phyloP scores from a whole-genome alignment of 2,113 vertebrate genomes.

The Hippocampus comes region DNA sequence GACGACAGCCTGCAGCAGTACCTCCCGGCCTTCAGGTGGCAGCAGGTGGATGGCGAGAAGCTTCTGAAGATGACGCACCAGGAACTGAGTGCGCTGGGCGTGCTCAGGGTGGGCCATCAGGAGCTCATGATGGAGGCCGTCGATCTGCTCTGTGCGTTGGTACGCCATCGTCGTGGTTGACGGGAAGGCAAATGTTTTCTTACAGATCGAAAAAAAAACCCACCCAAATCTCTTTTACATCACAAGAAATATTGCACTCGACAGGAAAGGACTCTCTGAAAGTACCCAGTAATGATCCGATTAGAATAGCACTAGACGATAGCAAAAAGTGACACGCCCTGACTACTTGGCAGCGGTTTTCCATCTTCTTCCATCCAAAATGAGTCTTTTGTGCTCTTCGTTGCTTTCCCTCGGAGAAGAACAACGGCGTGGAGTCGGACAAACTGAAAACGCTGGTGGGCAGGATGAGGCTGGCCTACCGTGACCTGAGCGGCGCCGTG shows the following conservation, averaged over 20 bases:
- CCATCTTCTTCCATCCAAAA: not conserved
- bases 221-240: no score
- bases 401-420: conserved; percentile 63
- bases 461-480: conserved; percentile 79
- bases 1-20: conserved; percentile 91
- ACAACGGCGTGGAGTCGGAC: conserved; percentile 89
- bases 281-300: no score
- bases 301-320: no score
- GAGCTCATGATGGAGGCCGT: conserved; percentile 92
- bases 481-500: conserved; percentile 82
- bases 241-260: no score
- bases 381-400: not conserved
- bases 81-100: conserved; percentile 84
- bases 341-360: not conserved
- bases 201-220: no score
- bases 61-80: conserved; percentile 87
- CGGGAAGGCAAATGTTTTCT: no score
- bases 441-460: conserved; percentile 87
- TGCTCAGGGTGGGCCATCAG: conserved; percentile 88
- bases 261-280: no score
- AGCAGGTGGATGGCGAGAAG: conserved; percentile 88
- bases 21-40: conserved; percentile 80
- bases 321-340: no score
- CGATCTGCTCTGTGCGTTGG: conserved; percentile 88
- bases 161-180: conserved; percentile 31